These are phyloP conservation scores for Bergia puertoricense DNA, from an alignment of 92 coral and sea anemone genomes.

Conservation along the genomic window DNA sequence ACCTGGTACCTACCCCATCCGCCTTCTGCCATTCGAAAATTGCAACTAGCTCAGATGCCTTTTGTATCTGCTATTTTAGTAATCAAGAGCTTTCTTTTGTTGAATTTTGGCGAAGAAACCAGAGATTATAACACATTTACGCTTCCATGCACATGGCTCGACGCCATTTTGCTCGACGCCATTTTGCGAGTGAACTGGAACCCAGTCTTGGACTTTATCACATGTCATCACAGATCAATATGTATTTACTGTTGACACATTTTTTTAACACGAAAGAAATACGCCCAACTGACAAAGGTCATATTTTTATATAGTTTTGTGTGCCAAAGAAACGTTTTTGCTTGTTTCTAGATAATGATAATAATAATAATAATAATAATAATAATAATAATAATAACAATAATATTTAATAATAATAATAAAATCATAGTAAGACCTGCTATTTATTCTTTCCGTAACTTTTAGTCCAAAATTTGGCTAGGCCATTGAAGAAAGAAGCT, in stretches of 20 bases:
- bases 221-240: too few relatives aligned
- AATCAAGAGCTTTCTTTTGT: background rate
- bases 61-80: background rate
- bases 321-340: background rate
- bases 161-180: slow-evolving; percentile 17
- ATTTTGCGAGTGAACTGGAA: background rate
- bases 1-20: slow-evolving; percentile 38
- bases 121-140: background rate
- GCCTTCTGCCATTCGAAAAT: slow-evolving; percentile 39
- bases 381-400: too few relatives aligned
- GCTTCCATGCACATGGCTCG: background rate
- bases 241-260: too few relatives aligned
- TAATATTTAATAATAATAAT: too few relatives aligned
- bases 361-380: too few relatives aligned
- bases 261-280: too few relatives aligned
- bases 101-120: background rate
- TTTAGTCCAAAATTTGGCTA: background rate
- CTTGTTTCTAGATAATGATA: slow-evolving; percentile 3
- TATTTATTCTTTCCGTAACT: background rate
- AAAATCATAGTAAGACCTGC: too few relatives aligned
- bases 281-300: too few relatives aligned
- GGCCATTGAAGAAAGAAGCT: background rate
- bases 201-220: slow-evolving; percentile 18
- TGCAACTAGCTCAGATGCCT: background rate
- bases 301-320: background rate